Evolutionary conservation across 1,140 invertebrate genomes (phyloP), one percentile per base, ranked within the genome.

Genomic region (Zaprionus lachaisei): DNA sequence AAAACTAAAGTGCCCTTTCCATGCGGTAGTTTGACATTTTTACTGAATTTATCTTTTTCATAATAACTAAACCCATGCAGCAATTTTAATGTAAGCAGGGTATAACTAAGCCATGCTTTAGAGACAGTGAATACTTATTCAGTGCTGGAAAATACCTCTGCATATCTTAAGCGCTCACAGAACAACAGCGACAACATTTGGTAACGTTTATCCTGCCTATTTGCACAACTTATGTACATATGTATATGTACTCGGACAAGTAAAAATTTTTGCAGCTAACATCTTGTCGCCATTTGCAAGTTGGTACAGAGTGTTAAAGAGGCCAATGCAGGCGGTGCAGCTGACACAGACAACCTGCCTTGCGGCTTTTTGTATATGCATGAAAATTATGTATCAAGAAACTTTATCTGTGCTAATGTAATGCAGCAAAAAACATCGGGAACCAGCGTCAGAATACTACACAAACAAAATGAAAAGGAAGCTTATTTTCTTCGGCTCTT

Each of bases 321-420:
- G 49, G 66, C 37, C 28, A 60, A 47, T 17, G 11, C 15, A 58
- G 49, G 63, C 68, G 44, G 17, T 49, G 1, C 37, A 41, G 14
- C 61, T 63, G 68, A 64, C 84, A 87, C 84, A 81, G 28, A 67
- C 41, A 54, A 57, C n/a, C 31, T 28, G 31, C 38, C 80, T 64
- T 73, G 63, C 65, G 66, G 81, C 80, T 74, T 80, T 80, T 90
- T 89, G 69, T 77, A 61, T 82, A 81, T 90, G 85, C 76, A 90
- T 82, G 79, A 70, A 90, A 90, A 90, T 90, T 85, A 90, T 90
- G 85, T 90, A 90, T 90, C 85, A 90, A 90, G 85, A 86, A 89
- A 90, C 85, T 89, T 89, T 90, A 89, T 89, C 85, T 89, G 85
- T 89, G 85, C 90, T 89, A 89, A 89, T 89, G 85, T 83, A 89